These are phyloP conservation scores for Meiosimyza platycephala DNA, from an alignment of 2,888 invertebrate genomes.

Conservation along the genomic window DNA sequence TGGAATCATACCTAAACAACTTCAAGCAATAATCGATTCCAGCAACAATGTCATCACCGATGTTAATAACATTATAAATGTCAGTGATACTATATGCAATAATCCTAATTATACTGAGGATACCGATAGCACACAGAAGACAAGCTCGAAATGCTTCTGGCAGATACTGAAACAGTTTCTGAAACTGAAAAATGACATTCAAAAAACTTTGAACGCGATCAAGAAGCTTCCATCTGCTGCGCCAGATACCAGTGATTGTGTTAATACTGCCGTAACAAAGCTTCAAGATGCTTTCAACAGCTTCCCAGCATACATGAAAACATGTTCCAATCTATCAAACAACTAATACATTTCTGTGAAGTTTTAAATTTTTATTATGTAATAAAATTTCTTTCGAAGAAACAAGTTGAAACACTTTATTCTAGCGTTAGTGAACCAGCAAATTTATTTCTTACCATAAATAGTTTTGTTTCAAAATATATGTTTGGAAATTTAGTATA, in stretches of 20 bases:
- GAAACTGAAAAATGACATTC: conserved; percentile 28
- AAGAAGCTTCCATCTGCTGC: conserved; percentile 22
- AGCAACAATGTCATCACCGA: conserved; percentile 26
- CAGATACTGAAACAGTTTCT: conserved; percentile 22
- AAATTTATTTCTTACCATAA: too few relatives aligned
- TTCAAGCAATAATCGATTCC: conserved; percentile 23
- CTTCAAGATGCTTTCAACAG: conserved; percentile 45
- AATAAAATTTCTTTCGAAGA: too few relatives aligned
- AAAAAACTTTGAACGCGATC: conserved; percentile 12
- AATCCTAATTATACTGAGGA: background rate
- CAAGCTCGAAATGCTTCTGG: conserved; percentile 15
- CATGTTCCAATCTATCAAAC: conserved; percentile 52
- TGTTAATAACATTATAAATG: conserved; percentile 31
- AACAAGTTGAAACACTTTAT: too few relatives aligned
- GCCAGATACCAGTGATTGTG: conserved; percentile 20
- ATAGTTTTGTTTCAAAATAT: too few relatives aligned
- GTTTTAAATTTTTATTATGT: too few relatives aligned
- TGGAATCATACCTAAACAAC: conserved; percentile 26
- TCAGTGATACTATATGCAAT: conserved; percentile 27
- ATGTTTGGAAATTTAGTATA: too few relatives aligned
- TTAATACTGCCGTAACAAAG: conserved; percentile 35
- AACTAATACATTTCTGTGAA: too few relatives aligned
- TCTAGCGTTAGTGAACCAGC: too few relatives aligned
- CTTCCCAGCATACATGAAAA: conserved; percentile 48
- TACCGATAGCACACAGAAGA: background rate